Conservation (phyloP, 2,888 invertebrate genomes). For the Eilema depressum region DNA sequence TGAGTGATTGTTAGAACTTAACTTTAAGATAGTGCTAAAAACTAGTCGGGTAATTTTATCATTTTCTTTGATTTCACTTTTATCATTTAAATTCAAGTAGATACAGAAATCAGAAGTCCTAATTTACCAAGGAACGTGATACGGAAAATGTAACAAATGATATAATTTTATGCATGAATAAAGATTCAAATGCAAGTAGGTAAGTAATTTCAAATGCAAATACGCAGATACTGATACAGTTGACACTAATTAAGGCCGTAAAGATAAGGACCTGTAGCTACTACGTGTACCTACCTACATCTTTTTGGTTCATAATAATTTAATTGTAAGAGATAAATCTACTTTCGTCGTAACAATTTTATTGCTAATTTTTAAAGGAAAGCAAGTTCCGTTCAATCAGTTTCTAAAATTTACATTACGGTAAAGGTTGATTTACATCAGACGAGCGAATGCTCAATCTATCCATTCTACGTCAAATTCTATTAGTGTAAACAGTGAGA, state of each 20-base stretch:
- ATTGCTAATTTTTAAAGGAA: neutral
- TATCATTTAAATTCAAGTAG: no score
- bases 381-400: no score
- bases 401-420: no score
- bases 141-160: neutral
- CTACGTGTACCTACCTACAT: no score
- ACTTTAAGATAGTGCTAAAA: no score
- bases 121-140: neutral
- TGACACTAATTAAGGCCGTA: neutral
- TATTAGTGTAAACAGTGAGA: no score
- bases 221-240: neutral
- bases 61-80: no score
- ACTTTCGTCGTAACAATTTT: neutral
- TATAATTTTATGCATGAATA: neutral
- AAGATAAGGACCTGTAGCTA: neutral
- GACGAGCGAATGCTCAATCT: no score
- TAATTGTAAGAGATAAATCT: neutral
- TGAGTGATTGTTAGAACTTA: no score
- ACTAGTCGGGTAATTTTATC: no score
- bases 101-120: neutral
- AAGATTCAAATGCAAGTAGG: neutral
- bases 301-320: neutral
- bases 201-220: conserved; percentile 9
- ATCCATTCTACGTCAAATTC: no score
- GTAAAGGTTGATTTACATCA: no score